Base-by-base conservation (phyloP, 1,140 invertebrate genomes). In the Drosophila nigromelanica region DNA sequence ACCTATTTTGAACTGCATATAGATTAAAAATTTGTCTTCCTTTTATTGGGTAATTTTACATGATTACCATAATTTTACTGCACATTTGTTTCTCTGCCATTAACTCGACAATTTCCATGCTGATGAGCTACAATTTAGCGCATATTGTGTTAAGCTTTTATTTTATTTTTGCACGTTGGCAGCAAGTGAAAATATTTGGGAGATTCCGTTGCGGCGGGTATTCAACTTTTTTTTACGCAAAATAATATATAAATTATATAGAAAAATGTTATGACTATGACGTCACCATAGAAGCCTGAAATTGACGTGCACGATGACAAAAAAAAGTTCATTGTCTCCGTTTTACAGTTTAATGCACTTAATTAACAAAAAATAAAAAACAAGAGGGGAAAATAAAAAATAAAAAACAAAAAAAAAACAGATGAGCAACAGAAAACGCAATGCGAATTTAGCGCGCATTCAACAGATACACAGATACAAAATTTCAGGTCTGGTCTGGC, bases 281-380 rank as follows among this genome's bases (percentile, higher is more conserved):
- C 54, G 54, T 58, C 39, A 58, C 11, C 1, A 0, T 39, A 37
- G 39, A 48, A 45, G 42, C 42, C 15, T 3, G 15, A 45, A 15
- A 18, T 51, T 35, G n/a, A 51, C 30, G n/a, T 12, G 21, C 21
- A 24, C 18, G 18, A 18, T 33, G 30, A 35, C 24, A 63, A 52
- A 63, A 82, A 81, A 81, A 56, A 62, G 74, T 82, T 81, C 74
- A 81, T 78, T 82, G 79, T 78, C 79, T 81, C 62, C 45, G 47
- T 43, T 60, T 43, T 59, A 63, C 61, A 82, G 80, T 78, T 83
- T 82, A 83, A 76, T 79, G 76, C 80, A 85, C 80, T 83, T 83
- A 85, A 82, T 79, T 83, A 83, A 82, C 66, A 60, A 75, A 48
- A 72, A 4, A 10, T 81, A 81, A 73, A 55, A 50, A 73, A 11